Conservation (phyloP, 2,888 invertebrate genomes). For the Calliphora vomitoria region DNA sequence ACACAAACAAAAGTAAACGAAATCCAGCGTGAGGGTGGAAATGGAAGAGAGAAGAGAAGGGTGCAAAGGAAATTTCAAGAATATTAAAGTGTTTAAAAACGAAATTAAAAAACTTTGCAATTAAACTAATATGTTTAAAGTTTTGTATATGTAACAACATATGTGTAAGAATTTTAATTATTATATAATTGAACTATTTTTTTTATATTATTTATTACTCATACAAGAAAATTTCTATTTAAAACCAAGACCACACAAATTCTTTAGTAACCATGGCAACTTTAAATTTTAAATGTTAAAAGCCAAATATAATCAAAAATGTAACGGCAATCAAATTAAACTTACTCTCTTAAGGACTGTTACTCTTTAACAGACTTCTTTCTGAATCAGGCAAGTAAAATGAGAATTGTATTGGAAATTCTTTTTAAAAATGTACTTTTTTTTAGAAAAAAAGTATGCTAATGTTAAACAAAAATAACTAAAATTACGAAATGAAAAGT, state of each 20-base stretch:
- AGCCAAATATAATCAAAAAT: conserved; percentile 32
- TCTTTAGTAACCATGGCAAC: conserved; percentile 57
- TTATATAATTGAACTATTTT: conserved; percentile 1
- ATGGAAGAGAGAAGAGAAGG: conserved; percentile 1
- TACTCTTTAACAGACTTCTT: neutral
- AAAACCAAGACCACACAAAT: neutral
- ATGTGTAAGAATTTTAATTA: neutral
- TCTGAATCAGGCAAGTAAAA: too few species aligned
- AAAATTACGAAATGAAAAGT: too few species aligned
- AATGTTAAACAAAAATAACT: too few species aligned
- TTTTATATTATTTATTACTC: neutral
- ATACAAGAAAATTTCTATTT: neutral
- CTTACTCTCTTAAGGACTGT: neutral
- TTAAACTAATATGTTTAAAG: neutral
- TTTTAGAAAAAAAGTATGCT: too few species aligned
- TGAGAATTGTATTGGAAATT: too few species aligned
- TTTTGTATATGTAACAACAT: neutral
- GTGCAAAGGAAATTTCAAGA: conserved; percentile 4
- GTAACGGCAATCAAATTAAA: conserved; percentile 27
- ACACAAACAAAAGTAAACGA: neutral
- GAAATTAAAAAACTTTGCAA: neutral
- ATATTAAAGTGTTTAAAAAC: neutral
- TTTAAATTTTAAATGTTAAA: conserved; percentile 12
- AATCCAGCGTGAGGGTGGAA: neutral
- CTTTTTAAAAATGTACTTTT: too few species aligned